Evolutionary conservation across 2,113 vertebrate species (phyloP), one percentile per base, ranked within the genome.

Genomic region (Pimephales promelas): DNA sequence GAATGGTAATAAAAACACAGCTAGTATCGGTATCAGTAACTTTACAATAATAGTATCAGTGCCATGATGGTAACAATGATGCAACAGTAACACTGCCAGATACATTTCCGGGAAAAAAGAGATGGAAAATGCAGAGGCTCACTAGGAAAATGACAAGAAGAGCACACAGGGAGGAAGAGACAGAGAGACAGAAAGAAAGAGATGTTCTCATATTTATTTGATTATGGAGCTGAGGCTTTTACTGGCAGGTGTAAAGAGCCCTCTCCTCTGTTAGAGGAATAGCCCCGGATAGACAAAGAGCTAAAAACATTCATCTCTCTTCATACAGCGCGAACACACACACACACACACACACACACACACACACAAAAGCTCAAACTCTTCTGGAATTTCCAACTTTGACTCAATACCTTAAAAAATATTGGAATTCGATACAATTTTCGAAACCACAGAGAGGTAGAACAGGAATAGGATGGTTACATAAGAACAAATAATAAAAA

Each of bases 121-220:
- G 57, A 40, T 79, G 36, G 59, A 18, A 62, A 62, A 62, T 6
- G 22, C 31, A 40, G 34, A 43, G 7, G 54, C 54, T 57, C 74
- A 59, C 13, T 31, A n/a, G 22, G 36, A 62, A 5, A 47, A 62
- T 40, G 14, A 62, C 0, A 31, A 40, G 16, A 24, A 62, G 6
- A 49, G 28, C 57, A 61, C 57, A 62, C 20, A 77, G 34, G 14
- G 54, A 82, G 14, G 26, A 45, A 74, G 24, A 24, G 13, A 59
- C 13, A 26, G 36, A 47, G 10, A 45, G 18, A 73, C 20, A 26
- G 16, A 5, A 61, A 13, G 18, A 66, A 34, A 61, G 6, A 52
- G 40, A 75, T 57, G 54, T 74, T 31, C 43, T 82, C 81, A 82
- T 83, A 43, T 82, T 82, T 74, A 61, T 82, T 82, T 82, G 26